A percentile compares a stretch with the other conserved stretches of the same genome.
These are phyloP conservation scores for Drosophila nigritarsus DNA, from an alignment of 2,888 invertebrate species.

Conservation along the genomic window DNA sequence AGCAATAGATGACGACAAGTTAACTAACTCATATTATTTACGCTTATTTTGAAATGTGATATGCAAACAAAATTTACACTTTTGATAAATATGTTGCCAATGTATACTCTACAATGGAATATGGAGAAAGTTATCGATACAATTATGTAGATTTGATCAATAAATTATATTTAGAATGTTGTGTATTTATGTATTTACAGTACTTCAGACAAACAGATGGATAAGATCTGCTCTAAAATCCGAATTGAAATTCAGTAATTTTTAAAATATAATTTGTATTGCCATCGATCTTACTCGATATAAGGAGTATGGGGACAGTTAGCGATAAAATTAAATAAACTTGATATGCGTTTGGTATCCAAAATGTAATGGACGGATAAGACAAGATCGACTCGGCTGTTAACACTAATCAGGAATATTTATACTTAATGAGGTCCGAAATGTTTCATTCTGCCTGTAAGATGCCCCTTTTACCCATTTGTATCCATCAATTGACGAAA, in stretches of 20 bases:
- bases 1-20: not conserved
- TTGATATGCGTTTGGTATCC: not conserved
- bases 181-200: not conserved
- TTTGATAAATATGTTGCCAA: not conserved
- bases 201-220: not conserved
- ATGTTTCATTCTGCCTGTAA: not conserved
- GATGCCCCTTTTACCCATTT: not conserved
- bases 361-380: not conserved
- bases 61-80: not conserved
- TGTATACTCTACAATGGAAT: not conserved
- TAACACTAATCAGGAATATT: not conserved
- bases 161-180: not conserved
- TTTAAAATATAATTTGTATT: not conserved
- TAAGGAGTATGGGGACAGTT: not conserved
- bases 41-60: not conserved
- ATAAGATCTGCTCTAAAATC: not conserved
- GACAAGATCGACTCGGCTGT: not conserved
- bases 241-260: not conserved
- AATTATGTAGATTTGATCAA: not conserved
- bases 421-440: not conserved
- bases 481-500: not conserved
- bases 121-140: not conserved
- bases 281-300: not conserved
- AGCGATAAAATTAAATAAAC: not conserved
- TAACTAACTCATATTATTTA: not conserved